Evolutionary conservation across 2,797 vertebrate genomes (phyloP).

Genomic region (Mionectes olivaceus): DNA sequence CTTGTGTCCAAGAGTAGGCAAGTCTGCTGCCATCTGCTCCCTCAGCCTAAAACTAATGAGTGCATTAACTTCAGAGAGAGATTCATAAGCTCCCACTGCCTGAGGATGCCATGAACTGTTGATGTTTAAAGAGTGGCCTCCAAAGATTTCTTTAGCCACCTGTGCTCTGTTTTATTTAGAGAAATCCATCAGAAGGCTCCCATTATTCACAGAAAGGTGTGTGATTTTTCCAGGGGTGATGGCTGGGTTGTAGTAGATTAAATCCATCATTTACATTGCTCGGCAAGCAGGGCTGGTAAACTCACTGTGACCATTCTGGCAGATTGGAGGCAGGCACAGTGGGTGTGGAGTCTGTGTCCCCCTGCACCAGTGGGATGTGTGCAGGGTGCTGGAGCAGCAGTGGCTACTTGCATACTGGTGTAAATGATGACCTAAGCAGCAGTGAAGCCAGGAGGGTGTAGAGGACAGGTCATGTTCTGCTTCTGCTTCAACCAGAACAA

Average conservation of each 20-base stretch:
- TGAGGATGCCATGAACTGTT: background rate
- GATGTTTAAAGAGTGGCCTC: conserved; percentile 22
- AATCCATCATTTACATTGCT: background rate
- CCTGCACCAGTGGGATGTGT: fast-evolving
- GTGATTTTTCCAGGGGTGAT: background rate
- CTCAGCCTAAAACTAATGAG: conserved; percentile 43
- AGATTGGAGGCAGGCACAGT: background rate
- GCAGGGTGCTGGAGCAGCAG: background rate
- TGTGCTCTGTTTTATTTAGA: background rate
- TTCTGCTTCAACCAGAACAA: background rate
- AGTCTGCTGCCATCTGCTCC: conserved; percentile 34
- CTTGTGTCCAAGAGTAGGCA: background rate
- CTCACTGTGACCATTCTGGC: background rate
- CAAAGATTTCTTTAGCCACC: conserved; percentile 18
- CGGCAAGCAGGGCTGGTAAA: background rate
- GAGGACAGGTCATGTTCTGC: background rate
- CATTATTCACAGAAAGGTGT: conserved; percentile 1
- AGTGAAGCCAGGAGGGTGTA: background rate
- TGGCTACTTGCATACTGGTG: background rate
- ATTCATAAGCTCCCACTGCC: conserved; percentile 23
- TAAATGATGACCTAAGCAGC: background rate
- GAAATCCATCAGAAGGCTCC: conserved; percentile 4
- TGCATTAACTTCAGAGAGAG: conserved; percentile 23
- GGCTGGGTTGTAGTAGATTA: background rate
- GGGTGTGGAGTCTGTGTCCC: background rate